These are phyloP conservation scores for Lordiphosa stackelbergi DNA, from an alignment of 1,140 invertebrate species.

Conservation along the genomic window DNA sequence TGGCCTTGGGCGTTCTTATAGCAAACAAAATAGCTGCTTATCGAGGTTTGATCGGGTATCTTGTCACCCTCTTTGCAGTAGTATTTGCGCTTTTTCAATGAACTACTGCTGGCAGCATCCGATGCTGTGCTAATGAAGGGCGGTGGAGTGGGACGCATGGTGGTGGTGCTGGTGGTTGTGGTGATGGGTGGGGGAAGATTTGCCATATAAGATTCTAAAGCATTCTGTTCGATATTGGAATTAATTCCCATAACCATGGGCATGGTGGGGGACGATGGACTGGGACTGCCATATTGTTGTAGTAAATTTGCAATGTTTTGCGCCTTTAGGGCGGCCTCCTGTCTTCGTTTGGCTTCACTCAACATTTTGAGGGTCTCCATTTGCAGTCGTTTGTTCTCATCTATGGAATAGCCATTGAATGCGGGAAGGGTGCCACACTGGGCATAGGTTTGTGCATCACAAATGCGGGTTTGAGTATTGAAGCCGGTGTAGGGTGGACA, in stretches of 20 bases:
- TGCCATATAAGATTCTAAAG: slow-evolving; percentile 51
- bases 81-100: slow-evolving; percentile 64
- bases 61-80: slow-evolving; percentile 75
- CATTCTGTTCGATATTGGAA: slow-evolving; percentile 47
- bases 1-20: slow-evolving; percentile 67
- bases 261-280: background rate
- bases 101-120: background rate
- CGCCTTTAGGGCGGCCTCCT: slow-evolving; percentile 60
- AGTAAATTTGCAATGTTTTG: slow-evolving; percentile 64
- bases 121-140: slow-evolving; percentile 10
- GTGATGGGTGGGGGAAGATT: slow-evolving; percentile 34
- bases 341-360: slow-evolving; percentile 58
- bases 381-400: slow-evolving; percentile 58
- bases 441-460: slow-evolving; percentile 76
- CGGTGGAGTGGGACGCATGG: slow-evolving; percentile 11
- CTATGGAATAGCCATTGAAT: slow-evolving; percentile 49
- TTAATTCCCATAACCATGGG: background rate
- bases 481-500: slow-evolving; percentile 79
- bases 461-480: slow-evolving; percentile 77
- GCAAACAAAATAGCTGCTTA: slow-evolving; percentile 73
- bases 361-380: slow-evolving; percentile 62
- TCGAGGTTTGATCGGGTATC: slow-evolving; percentile 71
- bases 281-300: slow-evolving; percentile 51
- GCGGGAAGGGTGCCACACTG: slow-evolving; percentile 57
- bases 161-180: slow-evolving; percentile 36